Base-by-base conservation (phyloP, 2,113 vertebrate genomes). In the Herpetotheres cachinnans region DNA sequence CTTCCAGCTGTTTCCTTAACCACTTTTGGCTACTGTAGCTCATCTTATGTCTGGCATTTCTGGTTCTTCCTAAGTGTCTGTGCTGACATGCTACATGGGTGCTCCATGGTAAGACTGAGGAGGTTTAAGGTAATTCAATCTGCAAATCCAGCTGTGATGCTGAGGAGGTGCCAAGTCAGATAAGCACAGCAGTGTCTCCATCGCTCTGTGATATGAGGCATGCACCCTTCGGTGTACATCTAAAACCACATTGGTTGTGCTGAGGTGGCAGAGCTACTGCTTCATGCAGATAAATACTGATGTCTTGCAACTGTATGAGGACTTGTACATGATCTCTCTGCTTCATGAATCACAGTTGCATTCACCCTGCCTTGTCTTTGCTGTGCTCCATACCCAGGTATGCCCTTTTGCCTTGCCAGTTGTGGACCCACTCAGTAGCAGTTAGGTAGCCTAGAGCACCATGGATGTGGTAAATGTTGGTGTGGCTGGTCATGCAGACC, bases 401-500 rank as follows among this genome's bases (percentile, higher is more conserved):
- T 15, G 7, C 3, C 32, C 63, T 73, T 36, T 38, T 73, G 47
- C 32, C 42, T 46, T 59, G 36, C 42, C 42, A 40, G 18, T 24
- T 10, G 9, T 19, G 56, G 32, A 67, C 21, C 9, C 30, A 6
- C n/a, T 71, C 0, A 1, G 42, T 13, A 78, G 76, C 22, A 24
- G 13, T 30, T 16, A 18, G 32, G 49, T 29, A 59, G 30, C n/a
- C 58, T 10, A 5, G 49, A 66, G 62, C 40, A 40, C 30, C 63
- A 38, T 0, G 3, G 30, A 29, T 7, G 13, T 2, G 13, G 4
- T 34, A 36, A 55, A 32, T 6, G 32, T 40, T 66, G 40, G 5
- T 25, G 22, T 4, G 8, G 8, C 25, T 0, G 2, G 17, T 40
- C 24, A 4, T 7, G 8, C 16, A 54, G 46, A 74, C 30, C 56